Evolutionary conservation across 2,888 invertebrate genomes (phyloP), one percentile per base, ranked within the genome.

Genomic region (Drosophila borborema): DNA sequence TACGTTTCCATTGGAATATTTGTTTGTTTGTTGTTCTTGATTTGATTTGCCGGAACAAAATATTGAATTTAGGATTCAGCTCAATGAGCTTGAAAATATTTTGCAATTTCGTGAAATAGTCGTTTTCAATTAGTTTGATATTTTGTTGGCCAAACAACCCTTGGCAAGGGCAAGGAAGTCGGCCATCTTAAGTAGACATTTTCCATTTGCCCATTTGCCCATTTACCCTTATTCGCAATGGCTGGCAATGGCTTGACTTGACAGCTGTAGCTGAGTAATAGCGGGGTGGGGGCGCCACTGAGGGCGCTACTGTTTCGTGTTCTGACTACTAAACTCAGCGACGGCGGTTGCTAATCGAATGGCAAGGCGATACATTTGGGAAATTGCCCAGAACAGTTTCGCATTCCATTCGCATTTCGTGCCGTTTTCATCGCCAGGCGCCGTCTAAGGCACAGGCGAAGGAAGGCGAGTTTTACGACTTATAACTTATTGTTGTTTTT

Each of bases 401-500:
- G 80, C 85, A 81, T 82, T 71, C 79, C 70, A 81, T 82, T 69
- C 79, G 68, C 72, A 58, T 81, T 85, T 84, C 72, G 70, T 82
- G 66, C 40, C 77, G 49, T 76, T 82, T 82, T 74, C 83, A 78
- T 78, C 68, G 80, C 55, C 55, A 28, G 62, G 70, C 66, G 67
- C 40, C 55, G 63, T 55, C 70, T 53, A 51, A 71, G 79, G 67
- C 65, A 72, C 75, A 38, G 60, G 58, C 80, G 18, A 59, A 63
- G 43, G 74, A 20, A 45, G 20, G 45, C 46, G 46, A 46, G 64
- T 82, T 86, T 83, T 87, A 86, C 75, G 90, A 86, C 86, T 76
- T 82, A 86, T 86, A 86, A 86, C 87, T 89, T 87, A 89, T 86
- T 80, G 86, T 82, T 82, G 88, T 73, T 55, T 77, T 86, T 80